A percentile compares a stretch with the other conserved stretches of the same genome.
phyloP scores from a whole-genome alignment of 2,888 invertebrate species.

The Parnassius orleans region DNA sequence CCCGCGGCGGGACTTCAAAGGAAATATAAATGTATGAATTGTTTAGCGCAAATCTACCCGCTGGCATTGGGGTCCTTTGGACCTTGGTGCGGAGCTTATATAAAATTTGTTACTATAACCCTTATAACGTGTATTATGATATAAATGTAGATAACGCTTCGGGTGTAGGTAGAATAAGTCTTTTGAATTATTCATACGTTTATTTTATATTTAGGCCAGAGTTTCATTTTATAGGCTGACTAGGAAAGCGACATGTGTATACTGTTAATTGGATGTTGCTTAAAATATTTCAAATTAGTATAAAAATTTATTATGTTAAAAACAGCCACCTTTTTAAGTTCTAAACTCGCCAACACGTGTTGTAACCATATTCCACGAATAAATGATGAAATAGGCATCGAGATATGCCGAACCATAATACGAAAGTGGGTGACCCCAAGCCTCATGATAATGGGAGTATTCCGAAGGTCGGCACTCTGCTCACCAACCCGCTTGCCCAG shows the following conservation, averaged over 20 bases:
- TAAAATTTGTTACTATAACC: conserved; percentile 35
- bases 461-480: too few relatives aligned
- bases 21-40: conserved; percentile 76
- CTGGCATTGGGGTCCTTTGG: conserved; percentile 49
- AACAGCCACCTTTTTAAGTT: too few relatives aligned
- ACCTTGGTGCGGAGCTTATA: conserved; percentile 43
- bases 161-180: conserved; percentile 27
- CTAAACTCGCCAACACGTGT: too few relatives aligned
- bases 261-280: too few relatives aligned
- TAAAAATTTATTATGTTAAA: neutral
- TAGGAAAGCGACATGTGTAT: neutral
- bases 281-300: neutral
- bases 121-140: conserved; percentile 14
- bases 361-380: too few relatives aligned
- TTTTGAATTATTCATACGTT: conserved; percentile 17
- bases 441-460: too few relatives aligned
- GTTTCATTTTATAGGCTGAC: neutral
- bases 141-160: conserved; percentile 14
- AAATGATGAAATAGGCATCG: too few relatives aligned
- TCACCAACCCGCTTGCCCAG: too few relatives aligned
- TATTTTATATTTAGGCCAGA: conserved; percentile 3
- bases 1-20: conserved; percentile 75
- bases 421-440: too few relatives aligned
- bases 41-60: conserved; percentile 70
- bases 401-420: too few relatives aligned